Evolutionary conservation across 2,888 invertebrate species (phyloP).

Genomic region (Machimus rusticus): DNA sequence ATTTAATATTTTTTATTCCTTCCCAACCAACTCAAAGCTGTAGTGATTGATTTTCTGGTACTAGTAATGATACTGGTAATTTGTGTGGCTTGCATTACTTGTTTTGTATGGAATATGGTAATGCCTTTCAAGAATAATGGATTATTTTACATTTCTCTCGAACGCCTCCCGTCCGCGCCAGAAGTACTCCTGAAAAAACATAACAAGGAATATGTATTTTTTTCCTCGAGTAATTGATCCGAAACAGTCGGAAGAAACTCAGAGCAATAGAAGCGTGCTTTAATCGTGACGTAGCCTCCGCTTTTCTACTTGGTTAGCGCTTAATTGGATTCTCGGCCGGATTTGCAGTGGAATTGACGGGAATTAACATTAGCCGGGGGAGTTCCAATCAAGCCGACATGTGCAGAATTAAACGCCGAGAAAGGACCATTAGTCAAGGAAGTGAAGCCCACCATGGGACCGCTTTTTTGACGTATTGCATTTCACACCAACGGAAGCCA

Average conservation of each 20-base stretch:
- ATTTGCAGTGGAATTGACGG: constrained; percentile 25
- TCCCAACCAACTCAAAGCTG: no score
- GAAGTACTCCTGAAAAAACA: background rate
- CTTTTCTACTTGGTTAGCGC: constrained; percentile 25
- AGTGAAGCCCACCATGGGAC: background rate
- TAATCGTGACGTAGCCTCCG: constrained; percentile 16
- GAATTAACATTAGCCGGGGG: background rate
- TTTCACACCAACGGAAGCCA: background rate
- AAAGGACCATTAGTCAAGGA: constrained; percentile 43
- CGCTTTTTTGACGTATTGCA: background rate
- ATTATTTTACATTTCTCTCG: background rate
- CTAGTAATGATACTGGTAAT: no score
- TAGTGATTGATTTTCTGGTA: no score
- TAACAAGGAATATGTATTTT: background rate
- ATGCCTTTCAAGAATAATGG: no score
- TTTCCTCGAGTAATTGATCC: constrained; percentile 13
- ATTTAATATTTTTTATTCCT: no score
- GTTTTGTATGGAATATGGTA: no score
- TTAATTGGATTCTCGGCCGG: constrained; percentile 33
- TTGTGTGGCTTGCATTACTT: no score
- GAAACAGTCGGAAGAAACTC: background rate
- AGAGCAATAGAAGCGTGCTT: constrained; percentile 5
- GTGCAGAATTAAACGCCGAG: constrained; percentile 41
- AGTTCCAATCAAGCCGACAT: constrained; percentile 43
- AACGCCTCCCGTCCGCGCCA: background rate